phyloP scores from a whole-genome alignment of 2,113 vertebrate genomes.

The Hippolais icterina region DNA sequence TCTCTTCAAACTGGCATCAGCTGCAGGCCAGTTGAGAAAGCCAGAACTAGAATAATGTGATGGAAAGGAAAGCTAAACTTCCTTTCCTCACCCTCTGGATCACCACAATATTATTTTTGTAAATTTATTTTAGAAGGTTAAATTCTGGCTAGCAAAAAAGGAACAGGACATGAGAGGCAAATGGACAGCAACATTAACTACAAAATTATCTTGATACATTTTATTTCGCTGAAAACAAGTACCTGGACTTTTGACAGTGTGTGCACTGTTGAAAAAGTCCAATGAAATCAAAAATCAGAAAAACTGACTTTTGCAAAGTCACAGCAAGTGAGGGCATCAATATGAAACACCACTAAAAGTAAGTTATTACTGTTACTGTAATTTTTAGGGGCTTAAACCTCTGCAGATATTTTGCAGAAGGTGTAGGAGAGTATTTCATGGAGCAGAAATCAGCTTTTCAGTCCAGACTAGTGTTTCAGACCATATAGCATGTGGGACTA shows the following conservation, averaged over 20 bases:
- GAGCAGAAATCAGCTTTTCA: not conserved
- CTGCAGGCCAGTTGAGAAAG: not conserved
- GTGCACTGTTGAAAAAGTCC: not conserved
- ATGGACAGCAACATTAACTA: not conserved
- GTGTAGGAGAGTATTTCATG: not conserved
- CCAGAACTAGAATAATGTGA: not conserved
- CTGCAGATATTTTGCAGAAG: not conserved
- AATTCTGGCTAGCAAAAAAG: not conserved
- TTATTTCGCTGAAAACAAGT: not conserved
- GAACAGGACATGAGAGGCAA: not conserved
- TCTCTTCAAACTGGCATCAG: not conserved
- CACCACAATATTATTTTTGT: not conserved
- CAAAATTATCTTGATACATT: accelerated
- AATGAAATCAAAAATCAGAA: not conserved
- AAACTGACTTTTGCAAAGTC: not conserved
- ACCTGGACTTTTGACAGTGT: not conserved
- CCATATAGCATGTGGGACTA: not conserved
- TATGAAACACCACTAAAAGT: not conserved
- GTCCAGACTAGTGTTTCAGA: not conserved
- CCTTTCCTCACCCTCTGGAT: not conserved
- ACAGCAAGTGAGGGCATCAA: not conserved
- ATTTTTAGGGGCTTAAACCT: not conserved
- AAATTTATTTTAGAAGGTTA: not conserved
- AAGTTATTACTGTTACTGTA: not conserved
- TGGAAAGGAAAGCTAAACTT: not conserved